Evolutionary conservation across 2,113 vertebrate species (phyloP).

Genomic region (Ramphastos sulfuratus): DNA sequence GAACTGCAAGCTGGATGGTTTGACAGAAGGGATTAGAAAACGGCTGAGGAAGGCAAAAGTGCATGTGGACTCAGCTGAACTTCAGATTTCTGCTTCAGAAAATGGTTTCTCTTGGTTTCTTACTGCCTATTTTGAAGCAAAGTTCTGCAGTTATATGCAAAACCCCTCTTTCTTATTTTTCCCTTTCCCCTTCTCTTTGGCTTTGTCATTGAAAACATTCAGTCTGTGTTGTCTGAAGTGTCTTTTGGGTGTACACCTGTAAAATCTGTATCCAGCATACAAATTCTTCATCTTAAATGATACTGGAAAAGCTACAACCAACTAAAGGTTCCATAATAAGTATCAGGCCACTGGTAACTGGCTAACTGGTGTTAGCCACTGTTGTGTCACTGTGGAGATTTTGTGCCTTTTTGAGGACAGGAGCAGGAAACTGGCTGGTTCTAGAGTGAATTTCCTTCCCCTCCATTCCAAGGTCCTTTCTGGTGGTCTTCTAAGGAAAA

Average conservation of each 20-base stretch:
- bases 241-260: neutral
- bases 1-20: neutral
- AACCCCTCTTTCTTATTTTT: neutral
- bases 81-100: constrained; percentile 22
- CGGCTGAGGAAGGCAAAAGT: constrained; percentile 1
- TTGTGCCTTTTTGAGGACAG: neutral
- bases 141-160: neutral
- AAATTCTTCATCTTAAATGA: neutral
- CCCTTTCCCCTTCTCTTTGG: neutral
- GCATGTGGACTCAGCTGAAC: neutral
- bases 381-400: neutral
- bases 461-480: neutral
- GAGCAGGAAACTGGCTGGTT: neutral
- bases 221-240: neutral
- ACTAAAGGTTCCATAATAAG: neutral
- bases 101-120: neutral
- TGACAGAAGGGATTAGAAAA: constrained; percentile 5
- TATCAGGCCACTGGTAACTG: neutral
- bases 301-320: neutral
- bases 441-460: neutral
- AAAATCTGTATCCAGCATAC: neutral
- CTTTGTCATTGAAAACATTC: neutral
- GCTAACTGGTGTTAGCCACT: neutral
- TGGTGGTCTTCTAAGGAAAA: neutral
- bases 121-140: neutral